Conservation (phyloP, 2,888 invertebrate species). For the Baccha elongata region DNA sequence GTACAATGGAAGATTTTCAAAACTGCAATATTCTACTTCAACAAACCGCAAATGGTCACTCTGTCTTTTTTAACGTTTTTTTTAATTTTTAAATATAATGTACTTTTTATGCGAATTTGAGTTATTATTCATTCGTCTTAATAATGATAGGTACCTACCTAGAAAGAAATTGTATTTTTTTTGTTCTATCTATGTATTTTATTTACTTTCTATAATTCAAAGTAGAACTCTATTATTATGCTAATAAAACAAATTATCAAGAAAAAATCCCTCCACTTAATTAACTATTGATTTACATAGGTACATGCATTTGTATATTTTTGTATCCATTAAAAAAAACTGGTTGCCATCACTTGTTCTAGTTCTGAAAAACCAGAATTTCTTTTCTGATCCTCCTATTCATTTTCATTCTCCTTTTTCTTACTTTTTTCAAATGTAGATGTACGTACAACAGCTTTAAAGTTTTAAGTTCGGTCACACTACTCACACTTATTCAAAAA, state of each 20-base stretch:
- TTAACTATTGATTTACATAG: slow-evolving; percentile 17
- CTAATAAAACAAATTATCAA: slow-evolving; percentile 10
- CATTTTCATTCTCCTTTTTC: slow-evolving; percentile 7
- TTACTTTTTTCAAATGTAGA: neutral
- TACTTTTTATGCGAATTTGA: too few species aligned
- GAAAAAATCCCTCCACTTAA: slow-evolving; percentile 22
- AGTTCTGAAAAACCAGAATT: slow-evolving; percentile 47
- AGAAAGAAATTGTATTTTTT: too few species aligned
- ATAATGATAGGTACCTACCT: too few species aligned
- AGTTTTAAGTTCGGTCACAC: slow-evolving; percentile 9
- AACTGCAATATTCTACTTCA: too few species aligned
- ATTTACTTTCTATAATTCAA: too few species aligned
- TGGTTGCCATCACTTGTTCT: slow-evolving; percentile 33
- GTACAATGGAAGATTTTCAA: too few species aligned
- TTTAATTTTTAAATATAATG: too few species aligned
- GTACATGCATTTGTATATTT: neutral
- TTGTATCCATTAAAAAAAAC: slow-evolving; percentile 9
- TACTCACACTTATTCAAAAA: neutral
- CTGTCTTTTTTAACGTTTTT: too few species aligned
- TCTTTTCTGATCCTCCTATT: slow-evolving; percentile 25
- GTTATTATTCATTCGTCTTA: too few species aligned
- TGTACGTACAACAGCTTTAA: slow-evolving; percentile 9
- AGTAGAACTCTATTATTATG: slow-evolving; percentile 13
- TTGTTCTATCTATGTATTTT: too few species aligned
- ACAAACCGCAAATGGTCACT: too few species aligned